Evolutionary conservation across 2,888 invertebrate genomes (phyloP), one percentile per base, ranked within the genome.

Genomic region (Dioctria linearis): DNA sequence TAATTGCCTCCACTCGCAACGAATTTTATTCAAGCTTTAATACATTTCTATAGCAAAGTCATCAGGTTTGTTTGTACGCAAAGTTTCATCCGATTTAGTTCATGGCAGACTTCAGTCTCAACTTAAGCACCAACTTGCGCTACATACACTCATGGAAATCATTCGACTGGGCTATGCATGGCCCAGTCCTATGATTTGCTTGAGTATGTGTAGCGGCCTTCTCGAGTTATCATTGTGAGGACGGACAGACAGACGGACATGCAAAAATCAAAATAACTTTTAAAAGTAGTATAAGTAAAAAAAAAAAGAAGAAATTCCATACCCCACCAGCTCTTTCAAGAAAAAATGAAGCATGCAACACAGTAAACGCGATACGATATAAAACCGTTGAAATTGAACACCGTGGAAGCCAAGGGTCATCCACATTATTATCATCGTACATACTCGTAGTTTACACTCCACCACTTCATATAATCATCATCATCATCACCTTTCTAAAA

Each of bases 301-400:
- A 66, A 76, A 66, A 79, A 71, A 76, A 54, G 67, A 76, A 51
- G 66, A 63, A 63, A 37, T 3, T 46, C 73, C 80, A 59, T 51
- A 71, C 82, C 76, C 80, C 25, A 25, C 25, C 4, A 13, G 82
- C 84, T 66, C 84, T 82, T 82, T 84, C 84, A 51, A 84, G 80
- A 83, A 83, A 84, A 82, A 84, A 83, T n/a, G 84, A 83, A 43
- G 84, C 84, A 84, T 84, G 83, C 65, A 83, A 83, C 63, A 84
- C 83, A 57, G 84, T 84, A 81, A 84, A 84, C 46, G 84, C 84
- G 79, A 84, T 83, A 37, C 84, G 83, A 83, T 84, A 83, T 54
- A 84, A 80, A 80, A 84, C 83, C 3, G 84, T 84, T 81, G 83
- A 79, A 73, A 84, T 84, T 51, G 84, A 84, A 69, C 84, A 84